These are phyloP conservation scores for Orchesella flavescens DNA, from an alignment of 2,888 invertebrate genomes.

Conservation along the genomic window DNA sequence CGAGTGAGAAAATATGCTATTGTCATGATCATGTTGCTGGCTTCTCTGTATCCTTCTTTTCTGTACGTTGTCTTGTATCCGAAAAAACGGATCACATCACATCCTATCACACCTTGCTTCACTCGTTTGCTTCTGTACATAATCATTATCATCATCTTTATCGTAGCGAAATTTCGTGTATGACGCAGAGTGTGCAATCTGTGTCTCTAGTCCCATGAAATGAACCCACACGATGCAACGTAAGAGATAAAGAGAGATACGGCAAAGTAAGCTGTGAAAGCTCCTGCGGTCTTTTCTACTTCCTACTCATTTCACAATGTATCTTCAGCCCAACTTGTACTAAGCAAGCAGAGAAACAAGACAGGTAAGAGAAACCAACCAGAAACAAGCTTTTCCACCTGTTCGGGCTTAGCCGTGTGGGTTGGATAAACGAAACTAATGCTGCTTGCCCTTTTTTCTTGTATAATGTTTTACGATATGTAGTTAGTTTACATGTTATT, in stretches of 20 bases:
- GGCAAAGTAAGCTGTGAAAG: not conserved
- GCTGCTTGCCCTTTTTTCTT: too few relatives aligned
- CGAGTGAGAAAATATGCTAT: not conserved
- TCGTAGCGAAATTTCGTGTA: not conserved
- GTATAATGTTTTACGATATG: too few relatives aligned
- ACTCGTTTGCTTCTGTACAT: not conserved
- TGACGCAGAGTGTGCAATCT: not conserved
- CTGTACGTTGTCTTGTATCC: too few relatives aligned
- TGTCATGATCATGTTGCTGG: not conserved
- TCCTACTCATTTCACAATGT: too few relatives aligned
- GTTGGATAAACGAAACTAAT: too few relatives aligned
- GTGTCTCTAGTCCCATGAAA: slow-evolving; percentile 2
- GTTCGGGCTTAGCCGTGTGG: not conserved
- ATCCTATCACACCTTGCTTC: not conserved
- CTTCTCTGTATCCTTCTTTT: not conserved
- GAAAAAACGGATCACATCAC: too few relatives aligned
- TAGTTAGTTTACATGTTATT: too few relatives aligned
- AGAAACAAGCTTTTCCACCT: not conserved
- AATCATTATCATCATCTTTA: too few relatives aligned
- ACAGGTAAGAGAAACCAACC: too few relatives aligned
- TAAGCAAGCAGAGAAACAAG: too few relatives aligned
- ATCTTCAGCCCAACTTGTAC: too few relatives aligned
- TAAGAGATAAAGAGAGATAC: not conserved
- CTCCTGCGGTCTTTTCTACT: too few relatives aligned
- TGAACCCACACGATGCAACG: not conserved